Evolutionary conservation across 2,888 invertebrate species (phyloP), one percentile per base, ranked within the genome.

Genomic region (Dicranocentrus wangi): DNA sequence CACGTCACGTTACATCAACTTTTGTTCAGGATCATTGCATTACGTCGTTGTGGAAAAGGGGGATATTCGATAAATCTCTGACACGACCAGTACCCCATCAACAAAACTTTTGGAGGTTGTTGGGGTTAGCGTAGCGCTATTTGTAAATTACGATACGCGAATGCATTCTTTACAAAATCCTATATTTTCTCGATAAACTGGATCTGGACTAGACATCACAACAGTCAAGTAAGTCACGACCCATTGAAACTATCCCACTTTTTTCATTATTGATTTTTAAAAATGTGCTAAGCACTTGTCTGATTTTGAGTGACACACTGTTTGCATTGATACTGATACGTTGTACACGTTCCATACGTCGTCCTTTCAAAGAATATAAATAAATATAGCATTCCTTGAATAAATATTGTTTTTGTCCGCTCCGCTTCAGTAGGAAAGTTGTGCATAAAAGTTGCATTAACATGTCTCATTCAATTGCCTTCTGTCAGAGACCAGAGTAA

Each of bases 21-120:
- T 78, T 63, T 42, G 70, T 65, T 78, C 17, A 71, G 71, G 78
- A 78, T 78, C 78, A 78, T 78, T 78, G 78, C 78, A n/a, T n/a
- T n/a, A n/a, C n/a, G n/a, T 53, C 71, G 53, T 51, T 27, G 28
- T n/a, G 28, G 27, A 2, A 55, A 21, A 23, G n/a, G 13, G 23
- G n/a, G 7, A 7, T 19, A 55, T n/a, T n/a, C 2, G 10, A 23
- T 23, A 55, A 55, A 55, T 55, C 55, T 21, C 19, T 23, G 55
- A 23, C 55, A 23, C 23, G 2, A 23, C 32, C 32, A 32, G 32
- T 7, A 32, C 32, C 32, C 32, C 5, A 10, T 32, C 10, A 32
- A 7, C 32, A 3, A 32, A 32, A n/a, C n/a, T n/a, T n/a, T n/a
- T n/a, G n/a, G n/a, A n/a, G n/a, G n/a, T n/a, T n/a, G n/a, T n/a